phyloP scores from a whole-genome alignment of 2,797 vertebrate species.

The Lithobates pipiens region DNA sequence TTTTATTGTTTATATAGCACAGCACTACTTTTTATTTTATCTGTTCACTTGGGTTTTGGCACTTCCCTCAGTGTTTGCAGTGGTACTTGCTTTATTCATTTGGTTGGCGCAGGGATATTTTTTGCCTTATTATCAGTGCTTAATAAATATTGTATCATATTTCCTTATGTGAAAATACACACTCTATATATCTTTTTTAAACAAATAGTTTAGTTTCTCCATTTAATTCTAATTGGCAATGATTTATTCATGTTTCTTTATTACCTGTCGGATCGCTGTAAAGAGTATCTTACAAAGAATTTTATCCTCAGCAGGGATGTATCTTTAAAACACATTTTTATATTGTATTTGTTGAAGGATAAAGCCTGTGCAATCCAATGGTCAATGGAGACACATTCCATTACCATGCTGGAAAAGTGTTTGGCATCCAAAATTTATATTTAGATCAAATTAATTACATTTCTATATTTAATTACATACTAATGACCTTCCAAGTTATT shows the following conservation, averaged over 20 bases:
- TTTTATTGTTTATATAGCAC: no score
- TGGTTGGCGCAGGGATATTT: no score
- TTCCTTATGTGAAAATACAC: background rate
- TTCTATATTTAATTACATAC: slow-evolving; percentile 71
- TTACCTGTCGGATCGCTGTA: background rate
- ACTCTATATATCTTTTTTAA: no score
- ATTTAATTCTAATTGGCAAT: background rate
- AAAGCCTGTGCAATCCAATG: slow-evolving; percentile 73
- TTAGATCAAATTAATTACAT: slow-evolving; percentile 74
- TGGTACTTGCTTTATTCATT: no score
- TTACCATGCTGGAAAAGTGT: background rate
- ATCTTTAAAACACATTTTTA: slow-evolving; percentile 72
- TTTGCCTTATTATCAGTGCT: no score
- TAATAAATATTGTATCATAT: background rate
- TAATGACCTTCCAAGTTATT: slow-evolving; percentile 63
- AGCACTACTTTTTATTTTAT: no score
- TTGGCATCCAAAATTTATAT: slow-evolving; percentile 64
- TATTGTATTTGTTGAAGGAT: slow-evolving; percentile 73
- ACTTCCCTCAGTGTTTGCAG: no score
- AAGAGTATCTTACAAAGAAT: background rate
- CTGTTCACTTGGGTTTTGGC: no score
- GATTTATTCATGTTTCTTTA: background rate
- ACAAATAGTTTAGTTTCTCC: background rate
- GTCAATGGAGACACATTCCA: slow-evolving; percentile 69
- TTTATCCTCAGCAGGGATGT: slow-evolving; percentile 7